Evolutionary conservation across 2,113 vertebrate species (phyloP), one percentile per base, ranked within the genome.

Genomic region (Stictonetta naevosa): DNA sequence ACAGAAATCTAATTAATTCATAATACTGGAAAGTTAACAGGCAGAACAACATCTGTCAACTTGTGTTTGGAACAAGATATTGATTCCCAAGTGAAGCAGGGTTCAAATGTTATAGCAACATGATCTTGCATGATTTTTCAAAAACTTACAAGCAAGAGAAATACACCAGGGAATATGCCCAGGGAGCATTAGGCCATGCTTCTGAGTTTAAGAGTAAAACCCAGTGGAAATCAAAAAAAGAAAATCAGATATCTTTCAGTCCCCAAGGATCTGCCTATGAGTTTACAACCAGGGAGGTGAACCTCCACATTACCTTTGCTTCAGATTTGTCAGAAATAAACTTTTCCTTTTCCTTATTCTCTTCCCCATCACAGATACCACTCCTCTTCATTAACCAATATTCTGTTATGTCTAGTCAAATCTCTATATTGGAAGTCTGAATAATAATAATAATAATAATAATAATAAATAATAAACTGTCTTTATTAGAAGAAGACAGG

Each of bases 31-130:
- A 90, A 94, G 40, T 50, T 86, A 93, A 92, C 88, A 97, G 90
- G 79, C 94, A 93, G 83, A 96, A 64, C 56, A 86, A 29, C 21
- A 28, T 84, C 83, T 97, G 81, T 87, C 88, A 93, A 36, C 60
- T 76, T 20, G 26, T 64, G 29, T 90, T 95, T 84, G 60, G 62
- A 90, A 83, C 34, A 88, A 95, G 73, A 85, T 81, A 80, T 6
- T 55, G 76, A 95, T 86, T 96, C 80, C 64, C 83, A 88, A 88
- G 83, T 53, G 85, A 60, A 83, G 42, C 34, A 78, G 80, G 72
- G 80, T 92, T 97, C 93, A 86, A 96, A 80, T 93, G 95, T 92
- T 96, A 77, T 2, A 81, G 86, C 88, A 95, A 94, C 79, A 88
- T 75, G 48, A 86, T 90, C 90, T 75, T 69, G 73, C 34, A 46